A percentile compares a stretch with the other conserved stretches of the same genome.
These are phyloP conservation scores for Pogonocherus hispidulus DNA, from an alignment of 2,888 invertebrate genomes.

Conservation along the genomic window DNA sequence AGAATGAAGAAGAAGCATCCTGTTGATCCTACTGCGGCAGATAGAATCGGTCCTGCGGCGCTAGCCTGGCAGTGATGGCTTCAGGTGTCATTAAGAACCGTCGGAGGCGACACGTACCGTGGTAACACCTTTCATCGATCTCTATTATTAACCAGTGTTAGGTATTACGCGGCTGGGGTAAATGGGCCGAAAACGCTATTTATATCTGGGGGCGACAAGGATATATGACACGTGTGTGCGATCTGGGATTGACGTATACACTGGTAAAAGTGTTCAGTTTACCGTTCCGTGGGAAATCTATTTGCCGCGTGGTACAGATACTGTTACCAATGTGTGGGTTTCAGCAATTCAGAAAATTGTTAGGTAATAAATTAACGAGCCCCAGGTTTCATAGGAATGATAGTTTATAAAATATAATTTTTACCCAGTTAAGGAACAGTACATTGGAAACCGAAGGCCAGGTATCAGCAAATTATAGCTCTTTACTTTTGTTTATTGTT, in stretches of 20 bases:
- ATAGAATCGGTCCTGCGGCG: constrained; percentile 1
- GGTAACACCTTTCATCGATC: constrained; percentile 20
- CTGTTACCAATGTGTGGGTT: no score
- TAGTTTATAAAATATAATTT: no score
- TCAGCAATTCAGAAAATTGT: no score
- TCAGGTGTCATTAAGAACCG: constrained; percentile 10
- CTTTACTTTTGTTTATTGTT: no score
- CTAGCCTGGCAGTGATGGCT: constrained; percentile 2
- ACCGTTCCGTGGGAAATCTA: no score
- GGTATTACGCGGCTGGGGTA: not conserved
- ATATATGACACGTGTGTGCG: not conserved
- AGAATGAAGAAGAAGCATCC: constrained; percentile 5
- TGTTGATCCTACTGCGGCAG: constrained; percentile 6
- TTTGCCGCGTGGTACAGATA: no score
- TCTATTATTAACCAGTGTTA: constrained; percentile 10
- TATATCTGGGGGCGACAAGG: not conserved
- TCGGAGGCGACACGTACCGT: not conserved
- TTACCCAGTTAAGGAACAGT: no score
- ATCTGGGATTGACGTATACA: not conserved
- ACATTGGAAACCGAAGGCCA: no score
- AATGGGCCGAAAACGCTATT: constrained; percentile 5
- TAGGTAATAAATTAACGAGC: no score
- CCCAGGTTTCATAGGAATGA: no score
- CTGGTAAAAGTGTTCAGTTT: no score
- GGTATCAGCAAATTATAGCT: no score